Evolutionary conservation across 2,888 invertebrate species (phyloP), one percentile per base, ranked within the genome.

Genomic region (Villa cingulata): DNA sequence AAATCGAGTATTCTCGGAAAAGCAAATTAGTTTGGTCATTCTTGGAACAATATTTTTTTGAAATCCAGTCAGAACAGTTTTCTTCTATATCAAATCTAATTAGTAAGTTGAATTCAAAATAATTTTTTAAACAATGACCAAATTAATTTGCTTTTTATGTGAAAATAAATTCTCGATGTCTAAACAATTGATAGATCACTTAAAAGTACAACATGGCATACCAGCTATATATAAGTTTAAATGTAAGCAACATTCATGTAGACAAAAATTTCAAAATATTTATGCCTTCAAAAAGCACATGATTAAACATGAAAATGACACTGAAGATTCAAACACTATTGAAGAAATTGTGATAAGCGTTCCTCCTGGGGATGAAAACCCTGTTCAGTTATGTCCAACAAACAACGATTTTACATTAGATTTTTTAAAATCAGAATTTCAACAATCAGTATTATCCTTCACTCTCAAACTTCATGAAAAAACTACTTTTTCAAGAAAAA

Each of bases 11-110:
- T 27, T 27, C 27, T 9, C 17, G 23, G 46, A 46, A 32, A 16
- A 49, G 39, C 23, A 38, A 43, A 20, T 34, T 38, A 27, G 45
- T 48, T 12, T 41, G 41, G 41, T 43, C 41, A 37, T 48, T 46
- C 39, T 45, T 48, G 5, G 38, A 43, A 41, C 27, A 43, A 18
- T 49, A 43, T 40, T 49, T 49, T 46, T 49, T 40, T 7, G 34
- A 34, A n/a, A 41, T 49, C 6, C 7, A 46, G 32, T 34, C 42
- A 9, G 27, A 23, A 27, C 6, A 27, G 10, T 27, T 27, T 27
- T 27, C 27, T 27, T 27, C 27, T 9, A 10, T 27, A 9, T 27
- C 27, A 2, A 27, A 27, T 27, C 10, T 27, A 27, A 27, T 9
- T 9, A 27, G 27, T 27, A 27, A 27, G 10, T 27, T 27, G 10